Conservation (phyloP, 2,797 vertebrate species). For the Xenopus petersii region DNA sequence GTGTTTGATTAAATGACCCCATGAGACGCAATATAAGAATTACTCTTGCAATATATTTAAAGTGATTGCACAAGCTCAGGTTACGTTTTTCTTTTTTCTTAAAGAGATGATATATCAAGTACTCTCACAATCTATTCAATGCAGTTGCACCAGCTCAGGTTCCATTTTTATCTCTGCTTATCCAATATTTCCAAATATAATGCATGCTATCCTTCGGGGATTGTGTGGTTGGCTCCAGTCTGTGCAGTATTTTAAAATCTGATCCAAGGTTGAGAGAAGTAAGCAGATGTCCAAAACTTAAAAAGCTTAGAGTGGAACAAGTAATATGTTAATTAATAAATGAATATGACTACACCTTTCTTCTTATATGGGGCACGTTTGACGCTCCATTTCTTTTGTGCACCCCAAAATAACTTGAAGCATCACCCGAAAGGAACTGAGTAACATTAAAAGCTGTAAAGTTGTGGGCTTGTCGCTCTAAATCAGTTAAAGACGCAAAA, state of each 20-base stretch:
- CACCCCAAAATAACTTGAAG: too few species aligned
- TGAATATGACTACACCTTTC: too few species aligned
- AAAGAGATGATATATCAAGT: not conserved
- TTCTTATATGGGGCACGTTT: too few species aligned
- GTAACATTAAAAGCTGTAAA: too few species aligned
- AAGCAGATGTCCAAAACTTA: not conserved
- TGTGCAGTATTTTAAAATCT: not conserved
- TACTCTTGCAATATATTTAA: conserved; percentile 28
- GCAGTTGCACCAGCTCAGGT: conserved; percentile 6
- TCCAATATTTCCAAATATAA: not conserved
- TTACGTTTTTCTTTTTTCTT: conserved; percentile 6
- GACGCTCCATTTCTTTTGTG: too few species aligned
- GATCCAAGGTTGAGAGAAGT: not conserved
- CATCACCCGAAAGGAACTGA: too few species aligned
- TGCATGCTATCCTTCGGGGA: not conserved
- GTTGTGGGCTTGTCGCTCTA: too few species aligned
- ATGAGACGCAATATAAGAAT: conserved; percentile 48
- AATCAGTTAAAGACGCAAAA: too few species aligned
- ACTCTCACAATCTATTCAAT: not conserved
- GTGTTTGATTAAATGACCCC: conserved; percentile 48
- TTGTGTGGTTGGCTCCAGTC: not conserved
- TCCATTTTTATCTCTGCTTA: conserved; percentile 8
- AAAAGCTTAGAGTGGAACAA: not conserved
- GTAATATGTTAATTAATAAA: too few species aligned
- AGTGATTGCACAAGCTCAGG: conserved; percentile 15